Base-by-base conservation (phyloP, 1,140 invertebrate genomes). In the Musca vetustissima region DNA sequence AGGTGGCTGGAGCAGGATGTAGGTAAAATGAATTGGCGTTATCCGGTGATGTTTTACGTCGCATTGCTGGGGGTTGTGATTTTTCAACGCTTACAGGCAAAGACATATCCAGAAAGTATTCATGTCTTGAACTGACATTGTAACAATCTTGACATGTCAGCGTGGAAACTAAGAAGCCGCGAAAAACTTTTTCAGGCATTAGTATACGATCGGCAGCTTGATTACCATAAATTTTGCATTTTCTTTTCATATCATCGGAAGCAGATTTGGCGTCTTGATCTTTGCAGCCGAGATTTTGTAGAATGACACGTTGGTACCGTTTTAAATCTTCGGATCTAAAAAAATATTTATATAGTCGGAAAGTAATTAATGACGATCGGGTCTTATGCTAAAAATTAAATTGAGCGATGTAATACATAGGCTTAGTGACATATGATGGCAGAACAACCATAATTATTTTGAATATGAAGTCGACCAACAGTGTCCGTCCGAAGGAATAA, bases 41-140 rank as follows among this genome's bases (percentile, higher is more conserved):
- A 36, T 81, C 79, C 4, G 81, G 85, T 80, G 69, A 85, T 75
- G 80, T 85, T 83, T 80, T 86, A 75, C 69, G 85, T 69, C 75
- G 83, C 15, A 61, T 61, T 74, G 77, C 83, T 43, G 81, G 89
- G 1, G 90, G 88, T 68, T 90, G 87, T 4, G 89, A 88, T 73
- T 92, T 89, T 52, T 90, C 89, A 9, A 87, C 89, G 49, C 88
- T 89, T 9, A 98, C 90, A 0, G 97, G 95, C 64, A 99, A 81
- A 71, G 95, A 97, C 64, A 99, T 86, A 85, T 99, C 97, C 64
- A 98, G 85, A 82, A 99, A 98, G 72, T 92, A 91, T 83, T 99
- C 97, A 69, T 91, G 91, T 15, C 93, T 87, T 75, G 93, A 90
- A 0, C 94, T 96, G 8, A 90, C 88, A 84, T 95, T 88, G 66